Base-by-base conservation (phyloP, 1,140 invertebrate genomes). In the Zophobas atratus region DNA sequence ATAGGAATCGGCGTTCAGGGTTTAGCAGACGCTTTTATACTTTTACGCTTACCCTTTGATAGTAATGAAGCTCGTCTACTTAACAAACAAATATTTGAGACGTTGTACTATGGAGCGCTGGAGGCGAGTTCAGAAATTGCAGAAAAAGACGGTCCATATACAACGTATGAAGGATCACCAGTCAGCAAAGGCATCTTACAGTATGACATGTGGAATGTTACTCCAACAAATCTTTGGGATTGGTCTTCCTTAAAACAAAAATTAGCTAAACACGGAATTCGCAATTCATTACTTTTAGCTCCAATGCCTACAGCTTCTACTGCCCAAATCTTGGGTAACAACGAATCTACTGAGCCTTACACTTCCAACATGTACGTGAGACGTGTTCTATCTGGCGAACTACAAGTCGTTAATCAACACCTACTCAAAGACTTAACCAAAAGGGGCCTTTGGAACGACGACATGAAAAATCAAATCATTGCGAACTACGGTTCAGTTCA, bases 331-430 rank as follows among this genome's bases (percentile, higher is more conserved):
- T 90, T 99, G 39, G 99, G 98, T 6, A 99, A 99, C 84, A 99
- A 99, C 87, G 98, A 99, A 88, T 97, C 97, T 0, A 96, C 99
- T 84, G 99, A 99, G 88, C 96, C 98, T 0, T 99, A 99, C 85
- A 99, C 98, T 0, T 98, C 95, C n/a, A 99, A 99, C 85, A 97
- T 99, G 80, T 99, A 99, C 84, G 93, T 94, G 33, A 89, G 98
- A 80, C 89, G 98, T 57, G 98, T 99, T 0, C 88, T 99, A 6
- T 98, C 97, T 48, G 98, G 97, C 5, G 92, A 94, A 86, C 92
- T 93, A 82, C 91, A 97, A 90, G 92, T 99, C 76, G 97, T 99
- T 0, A 99, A 99, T 88, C 97, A 98, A 82, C 98, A 99, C 89
- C 88, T 99, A 43, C 85, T 99, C 2, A 93, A 94, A 84, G 98